Conservation (phyloP, 2,113 vertebrate genomes). For the Pachycephala philippinensis region DNA sequence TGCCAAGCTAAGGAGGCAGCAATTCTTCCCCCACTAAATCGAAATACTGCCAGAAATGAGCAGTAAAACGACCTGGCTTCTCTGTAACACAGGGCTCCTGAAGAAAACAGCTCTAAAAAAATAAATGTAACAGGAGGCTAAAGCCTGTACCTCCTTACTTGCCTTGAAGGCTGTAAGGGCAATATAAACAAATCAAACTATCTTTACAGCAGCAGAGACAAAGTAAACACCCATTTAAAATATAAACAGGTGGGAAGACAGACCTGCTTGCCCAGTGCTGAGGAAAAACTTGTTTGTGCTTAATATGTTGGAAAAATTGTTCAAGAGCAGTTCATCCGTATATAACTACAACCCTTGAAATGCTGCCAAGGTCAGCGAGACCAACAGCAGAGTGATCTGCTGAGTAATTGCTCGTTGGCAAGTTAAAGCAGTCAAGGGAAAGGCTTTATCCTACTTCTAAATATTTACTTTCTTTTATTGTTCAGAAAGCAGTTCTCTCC, state of each 20-base stretch:
- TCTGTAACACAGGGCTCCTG: not conserved
- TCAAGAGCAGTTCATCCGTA: constrained; percentile 3
- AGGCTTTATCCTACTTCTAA: constrained; percentile 29
- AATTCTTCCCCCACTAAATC: not conserved
- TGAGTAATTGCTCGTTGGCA: constrained; percentile 37
- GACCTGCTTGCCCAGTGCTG: not conserved
- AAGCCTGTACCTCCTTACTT: not conserved
- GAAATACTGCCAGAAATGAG: not conserved
- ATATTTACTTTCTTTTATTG: constrained; percentile 43
- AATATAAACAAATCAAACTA: constrained; percentile 38
- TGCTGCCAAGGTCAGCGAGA: constrained; percentile 20
- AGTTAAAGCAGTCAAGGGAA: constrained; percentile 30
- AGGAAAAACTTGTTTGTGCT: constrained; percentile 37
- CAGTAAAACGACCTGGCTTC: not conserved
- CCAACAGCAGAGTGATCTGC: not conserved
- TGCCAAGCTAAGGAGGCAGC: not conserved
- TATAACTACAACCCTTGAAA: constrained; percentile 13
- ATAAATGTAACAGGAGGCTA: not conserved
- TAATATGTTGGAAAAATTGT: constrained; percentile 49
- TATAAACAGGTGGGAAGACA: constrained; percentile 38
- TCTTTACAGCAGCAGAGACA: not conserved
- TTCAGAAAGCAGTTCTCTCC: not conserved
- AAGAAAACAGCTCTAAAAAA: constrained; percentile 13
- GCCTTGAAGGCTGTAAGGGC: not conserved
- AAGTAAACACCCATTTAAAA: constrained; percentile 35